phyloP scores from a whole-genome alignment of 1,140 invertebrate genomes.

The Drosophila navojoa region DNA sequence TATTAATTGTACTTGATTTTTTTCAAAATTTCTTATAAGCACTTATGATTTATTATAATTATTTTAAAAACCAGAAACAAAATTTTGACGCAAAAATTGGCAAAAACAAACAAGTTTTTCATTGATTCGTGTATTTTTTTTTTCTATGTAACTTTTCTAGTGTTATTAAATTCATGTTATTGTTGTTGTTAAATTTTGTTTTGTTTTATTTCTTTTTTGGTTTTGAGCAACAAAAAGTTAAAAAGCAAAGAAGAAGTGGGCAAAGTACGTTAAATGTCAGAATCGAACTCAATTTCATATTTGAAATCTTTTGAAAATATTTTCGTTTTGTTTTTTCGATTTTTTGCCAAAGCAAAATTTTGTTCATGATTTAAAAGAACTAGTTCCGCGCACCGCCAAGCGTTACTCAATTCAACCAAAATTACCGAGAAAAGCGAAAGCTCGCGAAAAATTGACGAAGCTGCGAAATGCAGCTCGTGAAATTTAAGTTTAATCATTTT shows the following conservation, averaged over 20 bases:
- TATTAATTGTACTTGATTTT: constrained; percentile 38
- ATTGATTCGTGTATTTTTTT: background rate
- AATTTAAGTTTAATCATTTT: constrained; percentile 38
- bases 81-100: constrained; percentile 53
- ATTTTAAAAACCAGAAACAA: constrained; percentile 33
- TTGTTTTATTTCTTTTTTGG: constrained; percentile 40
- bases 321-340: constrained; percentile 47
- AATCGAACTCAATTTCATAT: constrained; percentile 22
- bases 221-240: constrained; percentile 38
- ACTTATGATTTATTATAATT: constrained; percentile 25
- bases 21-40: constrained; percentile 70
- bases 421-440: constrained; percentile 5
- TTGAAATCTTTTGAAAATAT: constrained; percentile 30
- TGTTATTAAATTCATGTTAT: background rate
- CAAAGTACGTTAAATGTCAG: constrained; percentile 34
- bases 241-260: constrained; percentile 47
- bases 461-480: constrained; percentile 35
- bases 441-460: constrained; percentile 15
- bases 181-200: constrained; percentile 38
- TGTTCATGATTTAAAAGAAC: constrained; percentile 31
- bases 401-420: constrained; percentile 5
- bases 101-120: constrained; percentile 31
- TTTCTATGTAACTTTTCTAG: constrained; percentile 3
- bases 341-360: constrained; percentile 55
- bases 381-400: background rate